Evolutionary conservation across 2,888 invertebrate genomes (phyloP), one percentile per base, ranked within the genome.

Genomic region (Volucella zonaria): DNA sequence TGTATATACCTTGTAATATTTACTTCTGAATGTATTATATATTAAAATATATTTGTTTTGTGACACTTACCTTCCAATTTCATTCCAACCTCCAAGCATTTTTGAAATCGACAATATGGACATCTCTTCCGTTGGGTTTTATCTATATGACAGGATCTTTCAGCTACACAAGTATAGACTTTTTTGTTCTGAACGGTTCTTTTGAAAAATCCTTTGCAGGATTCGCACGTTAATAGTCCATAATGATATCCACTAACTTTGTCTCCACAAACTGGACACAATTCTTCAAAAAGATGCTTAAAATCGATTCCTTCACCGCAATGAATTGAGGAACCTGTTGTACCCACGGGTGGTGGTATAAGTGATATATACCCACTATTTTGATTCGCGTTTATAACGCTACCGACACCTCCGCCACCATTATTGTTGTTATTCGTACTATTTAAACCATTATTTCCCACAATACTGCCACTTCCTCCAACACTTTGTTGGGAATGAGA

Each of bases 151-250:
- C 99, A 99, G 92, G 96, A 96, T 88, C 98, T 94, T 91, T 99
- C 99, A 87, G 99, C 99, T 75, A 99, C 99, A 93, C 99, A 99
- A 88, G 98, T 98, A 94, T 99, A 99, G 89, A 99, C 98, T 94
- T 99, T 99, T 94, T 99, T 99, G 93, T 99, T 99, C 93, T 99
- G 99, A 89, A 99, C 99, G 92, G 99, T 99, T 91, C 99, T 95
- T 94, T 99, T 99, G 95, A 99, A 99, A 94, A 99, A 99, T 77
- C 98, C 98, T 93, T 99, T 99, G 94, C 99, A 99, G 89, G 98
- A 98, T 93, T 99, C 99, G 93, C 99, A 99, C 87, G 99, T 99
- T 89, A 99, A 95, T 87, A 99, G 95, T 82, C 99, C 99, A 93
- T 99, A 99, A 93, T 99, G 99, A 93, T 99, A 99, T 88, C 99